These are phyloP conservation scores for Pinctada fucata DNA, from an alignment of 2,888 invertebrate genomes.

Conservation along the genomic window DNA sequence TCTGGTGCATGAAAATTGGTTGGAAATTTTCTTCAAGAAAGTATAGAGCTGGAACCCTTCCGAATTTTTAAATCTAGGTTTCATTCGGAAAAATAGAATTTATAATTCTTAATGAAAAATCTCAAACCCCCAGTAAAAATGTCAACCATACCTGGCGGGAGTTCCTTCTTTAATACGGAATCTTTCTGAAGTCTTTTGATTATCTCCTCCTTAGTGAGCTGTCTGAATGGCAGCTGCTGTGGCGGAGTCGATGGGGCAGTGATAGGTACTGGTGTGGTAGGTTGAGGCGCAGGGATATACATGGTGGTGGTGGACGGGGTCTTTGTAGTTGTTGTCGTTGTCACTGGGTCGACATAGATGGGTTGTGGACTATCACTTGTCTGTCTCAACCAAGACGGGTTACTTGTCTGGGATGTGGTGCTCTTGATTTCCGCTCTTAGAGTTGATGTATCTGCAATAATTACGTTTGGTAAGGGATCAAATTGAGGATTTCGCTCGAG, in stretches of 20 bases:
- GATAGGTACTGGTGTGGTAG: neutral
- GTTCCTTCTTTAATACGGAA: slow-evolving; percentile 21
- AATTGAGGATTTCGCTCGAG: too few relatives aligned
- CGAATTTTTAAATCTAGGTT: too few relatives aligned
- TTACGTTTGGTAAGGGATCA: neutral
- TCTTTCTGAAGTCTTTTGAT: slow-evolving; percentile 17
- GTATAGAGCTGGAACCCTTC: too few relatives aligned
- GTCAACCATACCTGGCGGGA: slow-evolving; percentile 6
- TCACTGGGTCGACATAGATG: neutral
- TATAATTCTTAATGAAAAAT: too few relatives aligned
- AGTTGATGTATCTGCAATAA: neutral
- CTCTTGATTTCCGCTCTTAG: neutral
- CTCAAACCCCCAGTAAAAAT: too few relatives aligned
- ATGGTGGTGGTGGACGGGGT: neutral
- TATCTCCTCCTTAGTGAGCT: neutral
- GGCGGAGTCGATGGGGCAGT: neutral
- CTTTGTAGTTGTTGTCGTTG: neutral
- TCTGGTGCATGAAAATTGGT: too few relatives aligned
- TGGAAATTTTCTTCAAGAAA: too few relatives aligned
- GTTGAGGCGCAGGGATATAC: neutral
- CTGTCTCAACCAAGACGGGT: neutral
- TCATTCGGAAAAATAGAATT: too few relatives aligned
- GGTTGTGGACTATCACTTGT: neutral
- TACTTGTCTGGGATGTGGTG: neutral
- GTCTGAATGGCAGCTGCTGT: neutral